These are phyloP conservation scores for Artibeus jamaicensis DNA, from an alignment of 2,797 vertebrate species.

Conservation along the genomic window DNA sequence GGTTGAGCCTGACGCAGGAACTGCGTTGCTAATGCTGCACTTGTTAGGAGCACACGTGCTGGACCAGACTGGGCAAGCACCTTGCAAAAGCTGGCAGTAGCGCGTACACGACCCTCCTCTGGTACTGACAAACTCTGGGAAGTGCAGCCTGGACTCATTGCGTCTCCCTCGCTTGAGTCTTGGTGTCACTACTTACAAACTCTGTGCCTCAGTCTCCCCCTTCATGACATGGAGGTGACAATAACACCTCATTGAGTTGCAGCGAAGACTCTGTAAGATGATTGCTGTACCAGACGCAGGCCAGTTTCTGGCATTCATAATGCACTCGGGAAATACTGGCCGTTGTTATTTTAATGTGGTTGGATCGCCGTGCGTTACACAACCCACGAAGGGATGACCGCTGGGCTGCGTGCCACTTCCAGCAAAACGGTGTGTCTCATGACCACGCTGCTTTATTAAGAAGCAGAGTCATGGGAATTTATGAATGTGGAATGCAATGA, in stretches of 20 bases:
- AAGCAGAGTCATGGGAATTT: slow-evolving; percentile 40
- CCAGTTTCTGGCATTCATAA: neutral
- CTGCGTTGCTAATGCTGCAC: accelerated
- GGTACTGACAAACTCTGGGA: neutral
- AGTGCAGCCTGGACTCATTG: neutral
- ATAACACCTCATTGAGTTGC: neutral
- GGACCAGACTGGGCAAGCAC: neutral
- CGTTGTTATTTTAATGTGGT: neutral
- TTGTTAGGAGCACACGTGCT: neutral
- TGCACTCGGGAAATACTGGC: neutral
- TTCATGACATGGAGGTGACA: neutral
- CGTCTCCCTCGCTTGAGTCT: accelerated
- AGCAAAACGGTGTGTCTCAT: neutral
- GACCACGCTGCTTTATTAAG: slow-evolving; percentile 14
- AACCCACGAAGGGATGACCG: neutral
- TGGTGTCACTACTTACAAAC: neutral
- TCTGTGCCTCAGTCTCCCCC: neutral
- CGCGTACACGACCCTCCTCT: accelerated
- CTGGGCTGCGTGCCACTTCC: neutral
- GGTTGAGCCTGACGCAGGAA: neutral
- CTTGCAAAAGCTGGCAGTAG: neutral
- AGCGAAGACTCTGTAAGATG: neutral
- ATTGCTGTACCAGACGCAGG: neutral
- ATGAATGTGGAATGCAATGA: neutral
- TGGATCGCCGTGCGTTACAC: neutral